Evolutionary conservation across 1,140 invertebrate species (phyloP), one percentile per base, ranked within the genome.

Genomic region (Babylonia areolata): DNA sequence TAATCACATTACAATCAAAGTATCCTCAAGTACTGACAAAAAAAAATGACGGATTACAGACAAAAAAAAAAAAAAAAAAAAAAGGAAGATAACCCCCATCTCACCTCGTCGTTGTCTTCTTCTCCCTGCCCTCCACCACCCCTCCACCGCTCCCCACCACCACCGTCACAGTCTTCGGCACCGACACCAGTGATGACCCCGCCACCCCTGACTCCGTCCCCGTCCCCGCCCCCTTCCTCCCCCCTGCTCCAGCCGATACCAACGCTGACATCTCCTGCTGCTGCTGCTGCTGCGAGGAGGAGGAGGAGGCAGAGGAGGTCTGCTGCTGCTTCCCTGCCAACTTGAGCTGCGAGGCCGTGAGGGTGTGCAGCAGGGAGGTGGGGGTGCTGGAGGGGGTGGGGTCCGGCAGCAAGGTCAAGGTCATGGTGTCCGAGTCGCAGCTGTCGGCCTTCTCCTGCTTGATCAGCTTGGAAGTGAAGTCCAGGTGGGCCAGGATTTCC

Each of bases 401-500:
- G 35, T 39, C 12, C 6, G 12, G 37, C 15, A 77, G 15, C 17
- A 77, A 37, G 75, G 75, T 40, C 20, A 77, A 17, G 37, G 75
- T 28, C 15, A 77, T 15, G 75, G 3, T 6, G 2, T 77, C 75
- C 23, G 11, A 11, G n/a, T 54, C 46, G 15, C 23, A 11, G 46
- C 9, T 3, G 42, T 80, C 78, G 17, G 40, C n/a, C 40, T 46
- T 71, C 69, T 84, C 82, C 69, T 75, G 64, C 33, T 84, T 84
- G 64, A 84, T 84, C n/a, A 84, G 23, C 64, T 84, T 84, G 37
- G 37, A 75, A 37, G 82, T 71, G 69, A 84, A 84, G 69, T 46
- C 82, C 39, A 84, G 82, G 40, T 84, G 82, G n/a, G 82, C 82
- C 64, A 84, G n/a, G 11, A 84, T 84, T 46, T 84, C 82, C 12